Conservation (phyloP, 2,797 vertebrate genomes). For the Alca torda region DNA sequence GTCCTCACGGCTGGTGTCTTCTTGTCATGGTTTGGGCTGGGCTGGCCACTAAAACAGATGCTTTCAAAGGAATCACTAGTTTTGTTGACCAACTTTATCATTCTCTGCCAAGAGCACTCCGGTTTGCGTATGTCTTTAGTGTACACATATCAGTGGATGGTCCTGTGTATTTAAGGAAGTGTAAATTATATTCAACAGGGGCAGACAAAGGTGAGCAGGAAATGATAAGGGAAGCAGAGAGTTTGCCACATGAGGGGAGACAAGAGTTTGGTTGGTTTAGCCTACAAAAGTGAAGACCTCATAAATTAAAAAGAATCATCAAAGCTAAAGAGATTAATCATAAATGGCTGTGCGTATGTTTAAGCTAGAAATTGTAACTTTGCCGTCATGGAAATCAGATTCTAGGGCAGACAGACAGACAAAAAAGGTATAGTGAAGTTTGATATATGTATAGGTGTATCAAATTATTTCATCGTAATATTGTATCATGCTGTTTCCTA, state of each 20-base stretch:
- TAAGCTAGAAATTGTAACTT: not conserved
- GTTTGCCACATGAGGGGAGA: not conserved
- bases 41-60: not conserved
- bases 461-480: not conserved
- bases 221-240: not conserved
- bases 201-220: not conserved
- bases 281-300: not conserved
- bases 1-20: not conserved
- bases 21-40: not conserved
- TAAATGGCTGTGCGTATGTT: not conserved
- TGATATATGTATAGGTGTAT: not conserved
- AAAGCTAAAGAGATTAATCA: not conserved
- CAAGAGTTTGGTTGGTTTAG: not conserved
- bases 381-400: not conserved
- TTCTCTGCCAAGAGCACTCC: not conserved
- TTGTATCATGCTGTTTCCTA: not conserved
- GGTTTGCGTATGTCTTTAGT: not conserved
- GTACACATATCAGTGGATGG: not conserved
- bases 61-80: not conserved
- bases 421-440: not conserved
- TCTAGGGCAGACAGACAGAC: not conserved
- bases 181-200: not conserved
- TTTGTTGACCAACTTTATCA: slow-evolving; percentile 4
- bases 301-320: not conserved
- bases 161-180: not conserved